Conservation (phyloP, 64 coral and sea anemone species). For the Stichodactyla helianthus region DNA sequence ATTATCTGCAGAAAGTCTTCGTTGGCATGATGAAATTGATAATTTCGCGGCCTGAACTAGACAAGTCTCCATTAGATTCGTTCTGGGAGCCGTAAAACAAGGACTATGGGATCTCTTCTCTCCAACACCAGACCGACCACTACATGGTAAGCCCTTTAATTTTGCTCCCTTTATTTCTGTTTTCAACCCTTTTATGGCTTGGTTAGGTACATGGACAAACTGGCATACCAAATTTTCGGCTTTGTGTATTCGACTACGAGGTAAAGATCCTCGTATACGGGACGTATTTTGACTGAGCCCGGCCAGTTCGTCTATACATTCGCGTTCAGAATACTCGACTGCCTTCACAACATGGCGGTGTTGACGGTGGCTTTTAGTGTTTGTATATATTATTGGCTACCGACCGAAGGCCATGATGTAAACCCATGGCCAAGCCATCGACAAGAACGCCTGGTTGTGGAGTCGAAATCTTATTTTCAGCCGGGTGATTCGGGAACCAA, state of each 20-base stretch:
- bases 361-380: not conserved
- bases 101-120: conserved; percentile 23
- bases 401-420: not conserved
- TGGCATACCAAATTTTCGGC: not conserved
- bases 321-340: conserved; percentile 8
- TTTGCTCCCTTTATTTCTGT: conserved; percentile 1
- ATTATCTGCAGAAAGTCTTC: not conserved
- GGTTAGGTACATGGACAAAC: not conserved
- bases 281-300: conserved; percentile 3
- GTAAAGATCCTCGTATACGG: conserved; percentile 7
- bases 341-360: conserved; percentile 17
- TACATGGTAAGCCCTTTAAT: conserved; percentile 27
- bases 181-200: not conserved
- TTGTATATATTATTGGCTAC: not conserved
- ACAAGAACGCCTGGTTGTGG: conserved; percentile 8
- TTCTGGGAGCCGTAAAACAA: conserved; percentile 18
- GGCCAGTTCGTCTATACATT: conserved; percentile 12
- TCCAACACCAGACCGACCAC: conserved; percentile 19
- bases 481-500: not conserved
- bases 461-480: not conserved
- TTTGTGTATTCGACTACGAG: not conserved
- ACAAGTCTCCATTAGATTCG: conserved; percentile 4
- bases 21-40: conserved; percentile 22
- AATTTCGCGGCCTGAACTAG: conserved; percentile 21
- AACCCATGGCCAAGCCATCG: not conserved